Evolutionary conservation across 2,888 invertebrate genomes (phyloP).

Genomic region (Cosmia trapezina): DNA sequence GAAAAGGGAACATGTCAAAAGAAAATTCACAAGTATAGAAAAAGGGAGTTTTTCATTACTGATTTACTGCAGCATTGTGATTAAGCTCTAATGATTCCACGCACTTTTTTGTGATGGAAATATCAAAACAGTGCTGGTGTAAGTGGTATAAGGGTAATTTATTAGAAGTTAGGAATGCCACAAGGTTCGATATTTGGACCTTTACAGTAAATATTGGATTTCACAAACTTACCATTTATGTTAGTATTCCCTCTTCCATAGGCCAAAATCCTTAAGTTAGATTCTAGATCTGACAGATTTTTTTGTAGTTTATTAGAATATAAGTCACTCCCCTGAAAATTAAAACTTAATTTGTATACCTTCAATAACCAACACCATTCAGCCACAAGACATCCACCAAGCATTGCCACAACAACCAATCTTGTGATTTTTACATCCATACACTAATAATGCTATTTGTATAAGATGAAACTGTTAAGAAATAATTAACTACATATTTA

Average conservation of each 20-base stretch:
- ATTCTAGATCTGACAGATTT: slow-evolving; percentile 83
- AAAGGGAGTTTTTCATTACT: not conserved
- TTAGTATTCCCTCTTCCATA: slow-evolving; percentile 81
- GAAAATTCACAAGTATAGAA: not conserved
- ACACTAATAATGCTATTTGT: not conserved
- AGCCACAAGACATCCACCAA: not conserved
- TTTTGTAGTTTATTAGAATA: slow-evolving; percentile 85
- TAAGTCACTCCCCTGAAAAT: slow-evolving; percentile 80
- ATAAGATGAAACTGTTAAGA: not conserved
- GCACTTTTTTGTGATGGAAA: not conserved
- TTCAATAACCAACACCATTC: not conserved
- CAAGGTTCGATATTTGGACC: not conserved
- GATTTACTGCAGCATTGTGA: not conserved
- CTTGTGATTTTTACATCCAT: not conserved
- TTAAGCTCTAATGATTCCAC: not conserved
- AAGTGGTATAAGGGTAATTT: not conserved
- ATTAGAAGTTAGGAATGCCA: not conserved
- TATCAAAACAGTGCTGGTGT: not conserved
- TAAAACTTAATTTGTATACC: not conserved
- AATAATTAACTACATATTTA: not conserved
- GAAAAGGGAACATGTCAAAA: slow-evolving; percentile 4
- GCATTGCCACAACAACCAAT: not conserved
- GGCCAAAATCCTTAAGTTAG: slow-evolving; percentile 82
- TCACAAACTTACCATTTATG: slow-evolving; percentile 76
- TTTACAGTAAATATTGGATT: not conserved